Percentiles rank a stretch among this genome's conserved stretches.
Evolutionary conservation across 2,888 invertebrate species (phyloP).

Genomic region (Mythimna vitellina): DNA sequence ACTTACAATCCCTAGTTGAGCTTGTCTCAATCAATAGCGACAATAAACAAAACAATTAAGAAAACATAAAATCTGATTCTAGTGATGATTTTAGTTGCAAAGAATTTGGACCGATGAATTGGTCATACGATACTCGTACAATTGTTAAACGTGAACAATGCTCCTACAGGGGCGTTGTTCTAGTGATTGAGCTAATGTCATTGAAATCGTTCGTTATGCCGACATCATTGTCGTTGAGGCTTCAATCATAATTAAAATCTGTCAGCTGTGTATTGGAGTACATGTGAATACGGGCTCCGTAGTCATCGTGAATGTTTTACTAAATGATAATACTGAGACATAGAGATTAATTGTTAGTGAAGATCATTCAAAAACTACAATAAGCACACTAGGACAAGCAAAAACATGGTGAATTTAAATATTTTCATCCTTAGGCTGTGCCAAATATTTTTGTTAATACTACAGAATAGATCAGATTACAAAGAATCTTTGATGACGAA

Average conservation of each 20-base stretch:
- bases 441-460: neutral
- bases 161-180: constrained; percentile 32
- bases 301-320: neutral
- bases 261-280: constrained; percentile 9
- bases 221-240: constrained; percentile 2
- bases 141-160: constrained; percentile 47
- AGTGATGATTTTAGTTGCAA: constrained; percentile 41
- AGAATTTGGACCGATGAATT: constrained; percentile 47
- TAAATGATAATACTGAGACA: neutral
- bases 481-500: neutral
- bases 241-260: constrained; percentile 56
- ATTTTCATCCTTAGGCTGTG: too few relatives aligned
- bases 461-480: too few relatives aligned
- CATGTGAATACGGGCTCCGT: constrained; percentile 4
- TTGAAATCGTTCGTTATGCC: constrained; percentile 38
- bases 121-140: constrained; percentile 30
- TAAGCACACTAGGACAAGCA: too few relatives aligned
- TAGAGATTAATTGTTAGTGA: neutral
- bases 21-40: neutral
- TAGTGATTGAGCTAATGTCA: constrained; percentile 50
- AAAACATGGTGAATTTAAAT: too few relatives aligned
- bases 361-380: neutral
- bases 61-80: constrained; percentile 24
- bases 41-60: constrained; percentile 37
- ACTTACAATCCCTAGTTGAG: neutral